A percentile compares a stretch with the other conserved stretches of the same genome.
phyloP scores from a whole-genome alignment of 2,888 invertebrate genomes.

The Galeruca laticollis region DNA sequence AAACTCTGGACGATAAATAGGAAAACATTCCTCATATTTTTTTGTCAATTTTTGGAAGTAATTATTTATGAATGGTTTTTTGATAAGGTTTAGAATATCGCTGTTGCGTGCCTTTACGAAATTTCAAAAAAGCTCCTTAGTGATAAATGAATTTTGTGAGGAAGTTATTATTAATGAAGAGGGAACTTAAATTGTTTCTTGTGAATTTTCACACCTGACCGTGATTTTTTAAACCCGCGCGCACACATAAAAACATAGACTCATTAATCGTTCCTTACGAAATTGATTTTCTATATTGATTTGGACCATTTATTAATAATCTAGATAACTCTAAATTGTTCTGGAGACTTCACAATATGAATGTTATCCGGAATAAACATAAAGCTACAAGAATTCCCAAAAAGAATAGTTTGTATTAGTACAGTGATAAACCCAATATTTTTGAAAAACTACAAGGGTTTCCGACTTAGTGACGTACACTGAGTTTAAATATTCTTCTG shows the following conservation, averaged over 20 bases:
- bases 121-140: background rate
- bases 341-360: no score
- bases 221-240: background rate
- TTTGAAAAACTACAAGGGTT: no score
- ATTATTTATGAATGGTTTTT: background rate
- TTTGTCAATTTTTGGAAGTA: background rate
- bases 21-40: background rate
- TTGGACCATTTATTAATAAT: no score
- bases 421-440: no score
- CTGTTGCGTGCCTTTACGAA: background rate
- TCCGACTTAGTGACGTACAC: no score
- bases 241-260: background rate
- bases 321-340: no score
- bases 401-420: no score
- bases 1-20: background rate
- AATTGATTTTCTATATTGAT: no score
- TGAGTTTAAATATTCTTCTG: no score
- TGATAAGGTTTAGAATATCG: conserved; percentile 1
- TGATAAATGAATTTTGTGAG: background rate
- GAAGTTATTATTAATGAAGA: conserved; percentile 1
- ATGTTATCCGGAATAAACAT: no score
- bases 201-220: background rate
- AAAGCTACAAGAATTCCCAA: no score
- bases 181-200: conserved; percentile 5
- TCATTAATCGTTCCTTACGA: background rate